Evolutionary conservation across 2,888 invertebrate genomes (phyloP), one percentile per base, ranked within the genome.

Genomic region (Cataglyphis altisquamis): DNA sequence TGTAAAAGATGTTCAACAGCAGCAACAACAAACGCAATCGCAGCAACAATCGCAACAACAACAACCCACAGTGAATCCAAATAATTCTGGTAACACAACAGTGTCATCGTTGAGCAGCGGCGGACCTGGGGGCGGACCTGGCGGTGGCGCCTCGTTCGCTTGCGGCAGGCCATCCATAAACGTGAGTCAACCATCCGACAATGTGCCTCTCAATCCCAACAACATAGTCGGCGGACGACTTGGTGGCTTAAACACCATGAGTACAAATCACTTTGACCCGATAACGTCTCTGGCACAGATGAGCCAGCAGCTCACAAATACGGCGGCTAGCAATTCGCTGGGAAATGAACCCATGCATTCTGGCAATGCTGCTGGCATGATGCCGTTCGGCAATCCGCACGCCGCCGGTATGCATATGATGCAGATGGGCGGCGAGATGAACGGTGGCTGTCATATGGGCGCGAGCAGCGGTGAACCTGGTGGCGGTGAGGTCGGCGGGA

Each of bases 211-310:
- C 60, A 97, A 97, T 94, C 97, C 97, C 0, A 97, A 97, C 90
- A 96, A 96, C 88, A 95, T 52, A 52, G 52, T 95, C 75, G 95
- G 95, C 87, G 94, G 92, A 39, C 91, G 94, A 70, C 90, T 95
- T 55, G 94, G 93, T 45, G 91, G 91, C 21, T 91, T 95, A 62
- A 93, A 93, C 36, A 91, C 94, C 12, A 94, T 95, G 93, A 95
- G 95, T 88, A 92, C 95, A 81, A 95, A 96, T 93, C 98, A 97
- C 93, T 98, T 98, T 95, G 98, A 98, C 95, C 98, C 98, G 0
- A 98, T 98, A 91, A 98, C 98, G 74, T 98, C 98, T 10, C 96
- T 98, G 92, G 98, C 98, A 80, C 98, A 98, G 95, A 98, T 98
- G 98, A 98, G 98, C 86, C 98, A 98, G 93, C 98, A 98, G 94